Base-by-base conservation (phyloP, 2,113 vertebrate genomes). In the Solea senegalensis region DNA sequence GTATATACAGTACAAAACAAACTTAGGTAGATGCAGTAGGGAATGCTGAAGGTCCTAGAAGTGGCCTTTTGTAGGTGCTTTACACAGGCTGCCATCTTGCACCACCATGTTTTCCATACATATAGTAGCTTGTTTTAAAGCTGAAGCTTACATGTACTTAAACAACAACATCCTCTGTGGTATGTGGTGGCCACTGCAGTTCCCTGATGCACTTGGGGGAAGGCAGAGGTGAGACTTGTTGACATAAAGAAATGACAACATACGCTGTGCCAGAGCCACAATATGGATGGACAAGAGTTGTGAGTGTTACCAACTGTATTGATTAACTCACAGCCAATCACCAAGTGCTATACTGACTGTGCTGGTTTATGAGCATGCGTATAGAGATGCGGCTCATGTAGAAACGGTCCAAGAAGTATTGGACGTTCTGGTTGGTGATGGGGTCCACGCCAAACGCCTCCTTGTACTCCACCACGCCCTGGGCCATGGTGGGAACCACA, bases 311-410 rank as follows among this genome's bases (percentile, higher is more conserved):
- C 34, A 67, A 70, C 80, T 39, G 69, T 65, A 80, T 28, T 66
- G 82, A 79, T 82, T 69, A 83, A 87, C 86, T 87, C 88, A 88
- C 86, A 81, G 83, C 75, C 59, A 60, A 64, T 83, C 62, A 85
- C 68, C n/a, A 55, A 80, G 78, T 76, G 76, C 74, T 65, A 84
- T 87, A 94, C 97, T 97, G 93, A 99, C 98, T 96, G 88, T 99
- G 98, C 75, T 99, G 97, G 89, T 98, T 99, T 94, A 99, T 99
- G 58, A 99, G 93, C 98, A 99, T 99, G 67, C 98, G 95, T 0
- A 95, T 98, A 9, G 98, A 99, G 92, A 99, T 98, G 53, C 98
- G 96, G 90, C 97, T 99, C 95, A 98, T 98, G 89, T 99, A 99
- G 92, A 99, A 99, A 48, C 98, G 96, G 88, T 99, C 98, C 90